Conservation (phyloP, 23 tunicate genomes). For the Styela clava region DNA sequence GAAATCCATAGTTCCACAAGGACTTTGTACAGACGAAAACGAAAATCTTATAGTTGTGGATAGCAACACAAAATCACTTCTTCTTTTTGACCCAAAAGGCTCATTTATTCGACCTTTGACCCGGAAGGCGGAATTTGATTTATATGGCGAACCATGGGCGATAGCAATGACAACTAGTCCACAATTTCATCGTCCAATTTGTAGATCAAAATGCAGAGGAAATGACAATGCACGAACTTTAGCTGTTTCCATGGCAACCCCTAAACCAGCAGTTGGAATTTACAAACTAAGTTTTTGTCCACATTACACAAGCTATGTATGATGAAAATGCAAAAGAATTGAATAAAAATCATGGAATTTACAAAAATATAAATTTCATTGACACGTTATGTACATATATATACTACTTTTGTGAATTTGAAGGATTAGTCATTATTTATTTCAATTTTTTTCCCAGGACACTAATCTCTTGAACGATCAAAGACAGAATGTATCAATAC, state of each 20-base stretch:
- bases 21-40: conserved; percentile 66
- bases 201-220: conserved; percentile 8
- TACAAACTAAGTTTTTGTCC: conserved; percentile 71
- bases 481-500: no score
- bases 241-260: conserved; percentile 47
- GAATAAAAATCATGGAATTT: no score
- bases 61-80: conserved; percentile 34
- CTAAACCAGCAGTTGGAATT: conserved; percentile 53
- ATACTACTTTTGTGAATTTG: no score
- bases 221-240: conserved; percentile 38
- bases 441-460: no score
- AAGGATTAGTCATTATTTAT: no score
- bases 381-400: no score
- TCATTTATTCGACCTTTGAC: conserved; percentile 35
- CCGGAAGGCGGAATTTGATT: not conserved
- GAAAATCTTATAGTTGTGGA: conserved; percentile 73
- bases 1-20: conserved; percentile 70
- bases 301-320: conserved; percentile 50
- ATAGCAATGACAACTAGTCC: conserved; percentile 14
- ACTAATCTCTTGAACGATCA: no score
- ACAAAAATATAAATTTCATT: no score
- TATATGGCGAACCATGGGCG: conserved; percentile 19
- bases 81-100: conserved; percentile 62
- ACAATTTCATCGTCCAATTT: not conserved
- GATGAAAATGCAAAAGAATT: no score